Evolutionary conservation across 2,888 invertebrate species (phyloP).

Genomic region (Mythimna impura): DNA sequence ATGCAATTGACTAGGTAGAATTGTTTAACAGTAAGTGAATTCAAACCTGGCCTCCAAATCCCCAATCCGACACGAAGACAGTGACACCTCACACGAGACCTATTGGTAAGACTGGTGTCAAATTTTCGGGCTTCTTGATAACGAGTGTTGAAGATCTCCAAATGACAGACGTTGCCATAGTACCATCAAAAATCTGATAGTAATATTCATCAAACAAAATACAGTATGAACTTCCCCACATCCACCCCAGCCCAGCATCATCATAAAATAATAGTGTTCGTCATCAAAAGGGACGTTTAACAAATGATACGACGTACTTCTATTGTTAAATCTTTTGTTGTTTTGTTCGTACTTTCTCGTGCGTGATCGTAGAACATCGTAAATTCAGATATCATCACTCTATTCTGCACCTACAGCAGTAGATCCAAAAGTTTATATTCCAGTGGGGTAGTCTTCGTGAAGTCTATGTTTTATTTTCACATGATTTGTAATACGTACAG

Average conservation of each 20-base stretch:
- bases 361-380: conserved; percentile 69
- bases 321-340: conserved; percentile 89
- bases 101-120: neutral
- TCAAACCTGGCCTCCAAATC: no score
- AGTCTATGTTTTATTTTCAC: conserved; percentile 75
- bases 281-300: conserved; percentile 89
- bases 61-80: no score
- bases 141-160: neutral
- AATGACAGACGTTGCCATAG: neutral
- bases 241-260: conserved; percentile 81
- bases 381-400: conserved; percentile 48
- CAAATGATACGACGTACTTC: conserved; percentile 89
- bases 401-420: conserved; percentile 56
- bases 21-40: no score
- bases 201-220: conserved; percentile 75
- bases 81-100: neutral
- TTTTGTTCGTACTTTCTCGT: conserved; percentile 79
- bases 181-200: conserved; percentile 40
- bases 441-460: conserved; percentile 24
- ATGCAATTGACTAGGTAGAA: neutral
- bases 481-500: conserved; percentile 81
- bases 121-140: neutral
- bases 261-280: conserved; percentile 89
- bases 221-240: conserved; percentile 75
- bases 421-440: conserved; percentile 49